These are phyloP conservation scores for Drosophila watanabei DNA, from an alignment of 1,140 invertebrate species.

Conservation along the genomic window DNA sequence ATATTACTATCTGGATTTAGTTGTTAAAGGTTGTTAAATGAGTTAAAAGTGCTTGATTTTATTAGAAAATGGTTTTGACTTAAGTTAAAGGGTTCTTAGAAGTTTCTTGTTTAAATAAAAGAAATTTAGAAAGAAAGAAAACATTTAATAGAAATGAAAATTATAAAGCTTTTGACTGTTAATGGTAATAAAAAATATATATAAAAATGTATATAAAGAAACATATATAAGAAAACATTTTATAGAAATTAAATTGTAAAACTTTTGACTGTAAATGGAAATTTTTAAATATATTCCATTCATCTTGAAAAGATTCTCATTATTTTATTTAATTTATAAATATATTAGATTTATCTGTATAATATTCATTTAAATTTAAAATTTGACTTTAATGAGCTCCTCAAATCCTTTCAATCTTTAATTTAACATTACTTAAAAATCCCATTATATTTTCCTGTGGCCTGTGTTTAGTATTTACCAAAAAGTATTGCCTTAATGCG, in stretches of 20 bases:
- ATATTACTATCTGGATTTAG: neutral
- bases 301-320: neutral
- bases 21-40: too few relatives aligned
- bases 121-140: neutral
- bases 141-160: neutral
- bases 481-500: constrained; percentile 51
- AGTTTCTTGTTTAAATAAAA: neutral
- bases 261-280: neutral
- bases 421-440: neutral
- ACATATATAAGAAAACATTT: neutral
- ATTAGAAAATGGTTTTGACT: neutral
- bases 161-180: neutral
- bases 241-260: neutral
- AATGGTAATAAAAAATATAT: too few relatives aligned
- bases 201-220: too few relatives aligned
- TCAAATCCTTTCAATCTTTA: neutral
- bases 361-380: neutral
- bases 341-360: neutral
- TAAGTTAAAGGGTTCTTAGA: too few relatives aligned
- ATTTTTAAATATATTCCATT: neutral
- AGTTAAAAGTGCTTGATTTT: neutral
- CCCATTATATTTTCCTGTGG: neutral
- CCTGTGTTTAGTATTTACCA: neutral
- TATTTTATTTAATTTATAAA: neutral
- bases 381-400: neutral